phyloP scores from a whole-genome alignment of 2,888 invertebrate genomes.

The Drosophila helvetica region DNA sequence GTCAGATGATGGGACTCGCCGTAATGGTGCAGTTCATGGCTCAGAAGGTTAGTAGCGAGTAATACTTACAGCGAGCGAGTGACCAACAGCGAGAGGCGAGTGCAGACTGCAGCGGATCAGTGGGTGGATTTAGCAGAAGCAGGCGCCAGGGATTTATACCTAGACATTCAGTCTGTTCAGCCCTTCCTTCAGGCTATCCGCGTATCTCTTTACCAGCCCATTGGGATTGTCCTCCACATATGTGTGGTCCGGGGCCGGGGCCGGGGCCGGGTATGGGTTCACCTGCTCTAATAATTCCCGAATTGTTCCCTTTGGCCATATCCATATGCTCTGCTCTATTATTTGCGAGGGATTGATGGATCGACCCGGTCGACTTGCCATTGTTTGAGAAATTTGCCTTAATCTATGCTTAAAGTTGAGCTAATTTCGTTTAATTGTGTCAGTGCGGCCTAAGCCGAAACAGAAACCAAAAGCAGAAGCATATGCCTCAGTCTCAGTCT shows the following conservation, averaged over 20 bases:
- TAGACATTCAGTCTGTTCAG: constrained; percentile 10
- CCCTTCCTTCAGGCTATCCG: constrained; percentile 31
- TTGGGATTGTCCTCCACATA: constrained; percentile 37
- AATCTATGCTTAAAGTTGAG: constrained; percentile 76
- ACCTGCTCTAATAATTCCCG: constrained; percentile 70
- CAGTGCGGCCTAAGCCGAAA: constrained; percentile 56
- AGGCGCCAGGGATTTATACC: constrained; percentile 63
- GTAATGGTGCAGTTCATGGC: constrained; percentile 94
- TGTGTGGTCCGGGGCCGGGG: neutral
- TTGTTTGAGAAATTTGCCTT: constrained; percentile 66
- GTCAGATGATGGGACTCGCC: constrained; percentile 92
- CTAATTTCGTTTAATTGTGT: constrained; percentile 80
- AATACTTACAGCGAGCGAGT: constrained; percentile 1
- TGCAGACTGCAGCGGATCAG: constrained; percentile 17
- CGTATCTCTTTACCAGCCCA: constrained; percentile 23
- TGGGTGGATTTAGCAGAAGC: constrained; percentile 41
- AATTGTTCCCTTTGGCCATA: constrained; percentile 22
- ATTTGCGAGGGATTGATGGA: constrained; percentile 1
- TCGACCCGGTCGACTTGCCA: neutral
- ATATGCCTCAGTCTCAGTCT: constrained; percentile 7
- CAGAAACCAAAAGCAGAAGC: constrained; percentile 6
- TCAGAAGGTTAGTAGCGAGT: constrained; percentile 86
- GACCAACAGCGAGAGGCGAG: constrained; percentile 5
- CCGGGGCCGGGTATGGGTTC: neutral
- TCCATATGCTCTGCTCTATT: neutral